Evolutionary conservation across 2,797 vertebrate genomes (phyloP), one percentile per base, ranked within the genome.

Genomic region (Spizella passerina): DNA sequence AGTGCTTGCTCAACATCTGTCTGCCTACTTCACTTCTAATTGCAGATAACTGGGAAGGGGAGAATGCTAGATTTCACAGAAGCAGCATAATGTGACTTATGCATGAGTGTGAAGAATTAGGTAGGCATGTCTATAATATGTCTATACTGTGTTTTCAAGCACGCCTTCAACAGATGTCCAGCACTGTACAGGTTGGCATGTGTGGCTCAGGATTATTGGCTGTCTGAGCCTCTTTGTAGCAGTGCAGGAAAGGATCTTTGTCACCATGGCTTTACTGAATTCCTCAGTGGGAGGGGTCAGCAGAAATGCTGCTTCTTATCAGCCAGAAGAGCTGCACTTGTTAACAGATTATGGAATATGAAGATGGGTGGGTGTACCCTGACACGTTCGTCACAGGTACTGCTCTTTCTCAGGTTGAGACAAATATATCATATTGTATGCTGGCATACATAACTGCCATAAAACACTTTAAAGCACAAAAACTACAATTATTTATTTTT

Each of bases 1-100:
- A 66, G 73, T 39, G 59, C 82, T 95, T 87, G 64, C 90, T 93
- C 87, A 96, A 93, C 86, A 93, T 94, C 94, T 96, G 89, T 75
- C 90, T 95, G 64, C 53, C 87, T 90, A 20, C 85, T 94, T 90
- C 56, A 11, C 57, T 88, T 72, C 87, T 90, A 93, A 86, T 87
- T 93, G 80, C 90, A 69, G 81, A 89, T 94, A 89, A 87, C 46
- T 77, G 82, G 61, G 64, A 79, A 60, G 53, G 53, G 27, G 18
- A 60, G 18, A 36, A 70, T 0, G 15, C 39, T 88, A 32, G 57
- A 57, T 93, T 94, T 82, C 82, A 88, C 71, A 5, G 27, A 7
- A 86, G 55, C 53, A 32, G 21, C 36, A 41, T 39, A 79, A 86
- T 2, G 34, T 88, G 83, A 85, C 75, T 60, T 63, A 15, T 38